Evolutionary conservation across 2,797 vertebrate genomes (phyloP).

Genomic region (Mareca penelope): DNA sequence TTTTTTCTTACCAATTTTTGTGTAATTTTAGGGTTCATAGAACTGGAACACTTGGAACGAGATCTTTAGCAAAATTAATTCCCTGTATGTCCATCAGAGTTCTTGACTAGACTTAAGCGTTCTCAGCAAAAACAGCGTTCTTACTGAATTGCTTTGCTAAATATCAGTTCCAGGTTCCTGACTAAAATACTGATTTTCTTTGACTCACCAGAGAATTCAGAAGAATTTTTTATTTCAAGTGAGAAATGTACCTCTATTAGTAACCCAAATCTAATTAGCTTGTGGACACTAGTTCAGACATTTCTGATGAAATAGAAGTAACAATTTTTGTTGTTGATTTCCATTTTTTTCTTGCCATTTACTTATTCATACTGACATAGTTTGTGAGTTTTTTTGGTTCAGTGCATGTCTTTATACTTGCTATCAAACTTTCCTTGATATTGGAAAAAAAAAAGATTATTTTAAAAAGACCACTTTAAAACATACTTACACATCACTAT

Average conservation of each 20-base stretch:
- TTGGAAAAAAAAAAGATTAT: background rate
- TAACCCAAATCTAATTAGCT: background rate
- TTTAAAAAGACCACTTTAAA: background rate
- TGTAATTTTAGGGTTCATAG: background rate
- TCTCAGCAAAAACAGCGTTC: background rate
- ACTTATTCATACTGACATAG: background rate
- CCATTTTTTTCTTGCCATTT: background rate
- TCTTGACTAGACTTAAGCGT: background rate
- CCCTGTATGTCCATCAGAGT: background rate
- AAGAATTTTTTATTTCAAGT: background rate
- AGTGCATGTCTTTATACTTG: background rate
- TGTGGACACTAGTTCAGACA: background rate
- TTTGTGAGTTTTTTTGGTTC: background rate
- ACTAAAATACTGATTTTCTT: background rate
- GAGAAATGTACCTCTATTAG: background rate
- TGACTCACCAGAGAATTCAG: background rate
- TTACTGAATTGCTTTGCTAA: background rate
- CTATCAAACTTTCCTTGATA: background rate
- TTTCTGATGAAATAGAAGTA: background rate
- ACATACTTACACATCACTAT: conserved; percentile 88
- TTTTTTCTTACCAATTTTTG: background rate
- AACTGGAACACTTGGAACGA: background rate
- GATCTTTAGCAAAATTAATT: background rate
- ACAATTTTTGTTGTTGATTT: background rate
- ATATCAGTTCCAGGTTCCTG: background rate